Base-by-base conservation (phyloP, 92 coral and sea anemone genomes). In the Desmophyllum pertusum region DNA sequence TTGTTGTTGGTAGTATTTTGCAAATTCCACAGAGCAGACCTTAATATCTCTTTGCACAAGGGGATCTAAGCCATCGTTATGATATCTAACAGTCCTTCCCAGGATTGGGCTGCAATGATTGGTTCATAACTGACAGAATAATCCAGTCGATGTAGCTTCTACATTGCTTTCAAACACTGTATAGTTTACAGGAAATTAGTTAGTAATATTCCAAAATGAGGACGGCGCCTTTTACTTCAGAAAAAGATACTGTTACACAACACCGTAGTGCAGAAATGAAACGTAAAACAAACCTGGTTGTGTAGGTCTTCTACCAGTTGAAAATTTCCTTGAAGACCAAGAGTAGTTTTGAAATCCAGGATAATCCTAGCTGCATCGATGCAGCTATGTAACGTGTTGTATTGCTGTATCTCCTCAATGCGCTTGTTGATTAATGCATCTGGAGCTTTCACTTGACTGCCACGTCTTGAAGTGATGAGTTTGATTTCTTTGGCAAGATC, bases 251-350 rank as follows among this genome's bases (percentile, higher is more conserved):
- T 48, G 53, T 15, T 15, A 14, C 4, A 48, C 11, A 59, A 23
- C 23, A 8, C 8, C 10, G 9, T 23, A 59, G 66, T 23, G 23
- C 0, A 31, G 10, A 27, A 62, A 27, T 5, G 15, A 35, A 36
- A 36, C 8, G 5, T 66, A 5, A 33, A 9, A 38, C 75, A 63
- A 84, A 93, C 98, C 96, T 89, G 96, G 55, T 81, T 87, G 23
- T 46, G 81, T 51, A 88, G 71, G 19, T 75, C 91, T 37, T 95
- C 94, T 37, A 93, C 97, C 30, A 68, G 73, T 14, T 59, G 48
- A 73, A 95, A 95, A 55, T 91, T 88, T 10, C 95, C 95, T 10
- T 62, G 19, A 31, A 93, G 90, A 6, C 81, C 84, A 79, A 90
- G 31, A 70, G 46, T 50, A 0, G 76, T 70, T 67, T 77, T 81